Evolutionary conservation across 2,888 invertebrate species (phyloP).

Genomic region (Caradrina kadenii): DNA sequence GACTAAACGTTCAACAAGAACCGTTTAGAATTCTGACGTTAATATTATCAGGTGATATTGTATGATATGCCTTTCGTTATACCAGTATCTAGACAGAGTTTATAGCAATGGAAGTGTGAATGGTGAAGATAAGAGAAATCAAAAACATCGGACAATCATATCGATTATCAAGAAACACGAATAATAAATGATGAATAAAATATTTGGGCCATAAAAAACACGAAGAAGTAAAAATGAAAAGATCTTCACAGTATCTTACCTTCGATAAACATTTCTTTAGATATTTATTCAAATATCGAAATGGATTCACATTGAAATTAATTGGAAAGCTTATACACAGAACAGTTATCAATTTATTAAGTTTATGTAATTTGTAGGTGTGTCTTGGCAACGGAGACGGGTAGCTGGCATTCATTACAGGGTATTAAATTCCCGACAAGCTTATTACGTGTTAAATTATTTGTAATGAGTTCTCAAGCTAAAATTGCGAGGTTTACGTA

Average conservation of each 20-base stretch:
- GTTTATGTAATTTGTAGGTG: slow-evolving; percentile 73
- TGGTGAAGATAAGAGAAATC: slow-evolving; percentile 2
- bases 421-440: slow-evolving; percentile 73
- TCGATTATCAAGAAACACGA: slow-evolving; percentile 7
- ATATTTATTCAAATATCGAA: slow-evolving; percentile 33
- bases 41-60: neutral
- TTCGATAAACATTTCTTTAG: slow-evolving; percentile 13
- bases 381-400: slow-evolving; percentile 71
- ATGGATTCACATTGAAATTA: slow-evolving; percentile 37
- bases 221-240: slow-evolving; percentile 13
- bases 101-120: neutral
- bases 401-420: slow-evolving; percentile 66
- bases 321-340: slow-evolving; percentile 48
- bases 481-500: slow-evolving; percentile 6
- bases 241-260: slow-evolving; percentile 18
- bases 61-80: neutral
- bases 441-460: slow-evolving; percentile 46
- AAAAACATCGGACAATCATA: neutral
- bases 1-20: neutral
- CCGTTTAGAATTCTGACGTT: neutral
- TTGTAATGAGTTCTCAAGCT: slow-evolving; percentile 14
- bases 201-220: slow-evolving; percentile 10
- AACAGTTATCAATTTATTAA: slow-evolving; percentile 70
- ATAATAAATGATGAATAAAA: slow-evolving; percentile 15
- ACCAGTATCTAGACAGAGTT: neutral